Conservation (phyloP, 2,113 vertebrate species). For the Apodemus speciosus region DNA sequence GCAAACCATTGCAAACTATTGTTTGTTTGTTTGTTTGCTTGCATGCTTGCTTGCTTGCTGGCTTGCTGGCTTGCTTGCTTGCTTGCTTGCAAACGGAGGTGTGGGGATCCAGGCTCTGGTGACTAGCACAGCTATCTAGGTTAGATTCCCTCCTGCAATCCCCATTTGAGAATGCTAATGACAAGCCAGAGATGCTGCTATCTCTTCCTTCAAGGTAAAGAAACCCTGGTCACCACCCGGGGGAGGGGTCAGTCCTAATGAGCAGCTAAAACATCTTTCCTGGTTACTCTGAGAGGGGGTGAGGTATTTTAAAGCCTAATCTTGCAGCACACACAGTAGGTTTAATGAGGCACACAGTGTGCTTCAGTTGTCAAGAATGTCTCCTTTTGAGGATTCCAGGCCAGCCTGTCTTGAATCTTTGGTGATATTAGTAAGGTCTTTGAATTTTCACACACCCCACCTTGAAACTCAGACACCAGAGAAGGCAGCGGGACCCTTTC, state of each 20-base stretch:
- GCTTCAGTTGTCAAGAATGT: not conserved
- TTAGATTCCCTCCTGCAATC: not conserved
- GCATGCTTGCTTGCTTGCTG: slow-evolving; percentile 3
- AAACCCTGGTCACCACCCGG: not conserved
- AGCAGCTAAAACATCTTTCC: not conserved
- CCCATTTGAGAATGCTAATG: not conserved
- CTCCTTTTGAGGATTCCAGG: slow-evolving; percentile 17
- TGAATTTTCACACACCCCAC: not conserved
- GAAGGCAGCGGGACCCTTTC: not conserved
- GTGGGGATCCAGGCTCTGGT: not conserved
- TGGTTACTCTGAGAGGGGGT: not conserved
- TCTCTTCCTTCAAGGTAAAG: not conserved
- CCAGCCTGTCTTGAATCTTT: not conserved
- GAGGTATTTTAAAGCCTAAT: not conserved
- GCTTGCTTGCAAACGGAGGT: slow-evolving; percentile 37
- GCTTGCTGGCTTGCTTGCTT: not conserved
- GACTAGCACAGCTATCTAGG: not conserved
- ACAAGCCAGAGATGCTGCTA: not conserved
- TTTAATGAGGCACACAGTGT: not conserved
- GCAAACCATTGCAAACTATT: slow-evolving; percentile 32
- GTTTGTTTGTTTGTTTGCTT: not conserved
- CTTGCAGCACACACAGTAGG: not conserved
- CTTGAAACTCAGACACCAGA: slow-evolving; percentile 11
- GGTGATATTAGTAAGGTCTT: not conserved
- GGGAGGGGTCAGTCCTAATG: not conserved